Base-by-base conservation (phyloP, 2,888 invertebrate species). In the Galerucella pusilla region DNA sequence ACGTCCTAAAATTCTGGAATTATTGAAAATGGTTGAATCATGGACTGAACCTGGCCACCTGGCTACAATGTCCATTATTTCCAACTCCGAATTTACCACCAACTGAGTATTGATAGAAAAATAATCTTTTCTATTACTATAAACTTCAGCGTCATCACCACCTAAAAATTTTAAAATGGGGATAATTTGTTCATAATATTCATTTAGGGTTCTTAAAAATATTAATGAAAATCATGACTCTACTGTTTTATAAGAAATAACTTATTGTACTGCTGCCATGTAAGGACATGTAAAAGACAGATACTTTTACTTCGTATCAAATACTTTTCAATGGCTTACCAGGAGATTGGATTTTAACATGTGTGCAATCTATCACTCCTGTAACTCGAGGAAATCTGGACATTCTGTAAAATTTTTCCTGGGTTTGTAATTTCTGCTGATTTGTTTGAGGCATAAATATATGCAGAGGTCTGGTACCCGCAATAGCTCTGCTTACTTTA, bases 21-120 rank as follows among this genome's bases (percentile, higher is more conserved):
- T 71, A 65, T 16, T 35, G 61, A 70, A 70, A 70, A 61, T 70
- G 35, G 70, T 70, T 60, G 59, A 46, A 42, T 70, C 71, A 66
- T 71, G 71, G 28, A 65, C 49, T n/a, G 71, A 71, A 16, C 71
- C 71, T 10, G 65, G 52, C 66, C 28, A 28, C 28, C 28, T 28
- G 28, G 28, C 28, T 28, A 28, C 28, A 28, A 28, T 28, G 28
- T 28, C 28, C 28, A 28, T 28, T 28, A 28, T 28, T 28, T 28
- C 28, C 28, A 28, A 3, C 28, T 28, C 28, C 28, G 28, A 28
- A 28, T 28, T 28, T 28, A 28, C 28, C 28, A 28, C 28, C 28
- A 28, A 28, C 28, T 28, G 28, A 28, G 28, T 28, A 28, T 28
- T 28, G 28, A 28, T 28, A 28, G 28, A 28, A 28, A 28, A 28